Conservation (phyloP, 1,140 invertebrate genomes). For the Nymphalis io region DNA sequence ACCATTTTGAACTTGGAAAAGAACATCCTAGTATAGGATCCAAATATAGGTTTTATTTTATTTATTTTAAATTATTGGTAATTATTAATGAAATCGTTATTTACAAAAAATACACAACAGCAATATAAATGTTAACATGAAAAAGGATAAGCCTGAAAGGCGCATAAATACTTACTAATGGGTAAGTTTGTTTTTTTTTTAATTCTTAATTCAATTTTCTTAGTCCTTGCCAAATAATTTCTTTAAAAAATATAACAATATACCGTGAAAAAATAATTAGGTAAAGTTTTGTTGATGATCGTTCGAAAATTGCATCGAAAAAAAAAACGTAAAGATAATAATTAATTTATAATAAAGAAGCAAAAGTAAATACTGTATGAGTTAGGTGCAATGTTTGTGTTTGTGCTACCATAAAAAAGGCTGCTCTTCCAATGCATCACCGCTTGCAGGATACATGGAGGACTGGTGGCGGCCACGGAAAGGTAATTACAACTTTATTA, state of each 20-base stretch:
- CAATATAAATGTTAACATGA: background rate
- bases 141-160: slow-evolving; percentile 8
- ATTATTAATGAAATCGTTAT: background rate
- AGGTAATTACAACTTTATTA: slow-evolving; percentile 85
- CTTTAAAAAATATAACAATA: background rate
- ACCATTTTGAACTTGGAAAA: too few relatives aligned
- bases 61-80: background rate
- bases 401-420: slow-evolving; percentile 86
- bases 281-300: background rate
- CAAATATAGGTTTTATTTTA: background rate
- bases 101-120: background rate
- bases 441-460: slow-evolving; percentile 97
- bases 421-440: slow-evolving; percentile 94
- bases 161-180: slow-evolving; percentile 6
- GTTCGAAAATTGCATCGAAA: background rate
- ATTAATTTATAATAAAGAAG: slow-evolving; percentile 10
- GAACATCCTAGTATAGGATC: background rate
- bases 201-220: background rate
- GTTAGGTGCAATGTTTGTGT: slow-evolving; percentile 80
- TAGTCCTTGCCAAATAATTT: background rate
- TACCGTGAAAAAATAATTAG: background rate
- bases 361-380: slow-evolving; percentile 80
- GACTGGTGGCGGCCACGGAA: slow-evolving; percentile 97
- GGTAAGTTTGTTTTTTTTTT: slow-evolving; percentile 11
- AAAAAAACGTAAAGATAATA: too few relatives aligned